phyloP scores from a whole-genome alignment of 1,140 invertebrate genomes.

The Apis mellifera region DNA sequence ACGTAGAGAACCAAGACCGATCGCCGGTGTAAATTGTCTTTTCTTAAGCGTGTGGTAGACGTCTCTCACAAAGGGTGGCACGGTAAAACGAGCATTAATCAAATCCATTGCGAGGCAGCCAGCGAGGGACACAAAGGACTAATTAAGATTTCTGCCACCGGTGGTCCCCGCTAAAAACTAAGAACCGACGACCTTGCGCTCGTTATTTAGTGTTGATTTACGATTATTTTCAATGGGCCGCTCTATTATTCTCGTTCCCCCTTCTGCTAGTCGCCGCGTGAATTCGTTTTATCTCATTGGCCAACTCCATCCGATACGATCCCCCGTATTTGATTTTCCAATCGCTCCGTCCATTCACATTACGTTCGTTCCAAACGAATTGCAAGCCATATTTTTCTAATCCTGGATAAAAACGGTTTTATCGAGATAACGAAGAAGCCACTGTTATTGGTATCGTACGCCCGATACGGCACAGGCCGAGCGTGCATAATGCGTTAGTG shows the following conservation, averaged over 20 bases:
- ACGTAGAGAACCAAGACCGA: conserved; percentile 33
- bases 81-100: conserved; percentile 64
- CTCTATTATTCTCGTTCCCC: conserved; percentile 14
- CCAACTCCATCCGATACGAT: neutral
- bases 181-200: conserved; percentile 55
- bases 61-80: conserved; percentile 61
- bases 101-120: conserved; percentile 50
- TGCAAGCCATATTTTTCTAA: neutral
- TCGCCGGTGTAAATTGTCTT: conserved; percentile 60
- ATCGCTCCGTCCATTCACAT: neutral
- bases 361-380: neutral
- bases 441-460: conserved; percentile 50
- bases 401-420: conserved; percentile 8
- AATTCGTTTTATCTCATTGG: neutral
- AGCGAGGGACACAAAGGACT: conserved; percentile 58
- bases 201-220: conserved; percentile 63
- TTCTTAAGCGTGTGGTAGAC: conserved; percentile 54
- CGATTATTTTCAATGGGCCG: conserved; percentile 58
- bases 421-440: conserved; percentile 32
- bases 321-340: conserved; percentile 9
- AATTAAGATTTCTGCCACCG: conserved; percentile 65
- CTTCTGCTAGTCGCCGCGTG: neutral
- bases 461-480: conserved; percentile 72
- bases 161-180: conserved; percentile 12
- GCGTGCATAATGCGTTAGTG: conserved; percentile 78